Evolutionary conservation across 2,888 invertebrate genomes (phyloP), one percentile per base, ranked within the genome.

Genomic region (Eristalinus aeneus): DNA sequence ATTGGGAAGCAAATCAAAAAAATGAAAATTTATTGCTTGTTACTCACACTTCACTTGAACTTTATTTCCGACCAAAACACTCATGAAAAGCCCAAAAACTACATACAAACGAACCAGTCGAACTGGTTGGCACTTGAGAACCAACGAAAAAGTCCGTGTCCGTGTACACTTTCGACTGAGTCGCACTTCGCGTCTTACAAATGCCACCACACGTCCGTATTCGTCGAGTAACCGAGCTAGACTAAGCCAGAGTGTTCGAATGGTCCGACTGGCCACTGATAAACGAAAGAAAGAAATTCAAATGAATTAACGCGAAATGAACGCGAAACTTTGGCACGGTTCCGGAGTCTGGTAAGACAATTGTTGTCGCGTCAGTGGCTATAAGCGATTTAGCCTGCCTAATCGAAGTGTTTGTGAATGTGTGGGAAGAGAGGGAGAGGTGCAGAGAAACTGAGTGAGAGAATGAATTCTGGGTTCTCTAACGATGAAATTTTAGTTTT

Each of bases 221-320:
- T 73, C 53, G 81, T 63, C 64, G 76, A 54, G 64, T 68, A 12
- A 61, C 81, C 61, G 58, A 64, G 64, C 63, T 73, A 60, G 60
- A 85, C 85, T 85, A 65, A 76, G 73, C 72, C 63, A 76, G 60
- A 12, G 56, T 46, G 46, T 46, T 23, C 61, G 61, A 76, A 72
- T 85, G 16, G 46, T 3, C 16, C 46, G 46, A 46, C 46, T 16
- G 16, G 39, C 36, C 36, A n/a, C 39, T n/a, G 39, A 39, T 46
- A 46, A 16, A 16, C 16, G 16, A 16, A 46, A 46, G 8, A 16
- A 16, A 16, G 16, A 16, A 16, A 27, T 27, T 27, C 16, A 16
- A 46, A 46, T 46, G 46, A 46, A 46, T 46, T 16, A n/a, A 8
- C 1, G 16, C 46, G 1, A 8, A 46, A 46, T 46, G 46, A 46